These are phyloP conservation scores for Tenualosa thibaudeaui DNA, from an alignment of 2,797 vertebrate species.

Conservation along the genomic window DNA sequence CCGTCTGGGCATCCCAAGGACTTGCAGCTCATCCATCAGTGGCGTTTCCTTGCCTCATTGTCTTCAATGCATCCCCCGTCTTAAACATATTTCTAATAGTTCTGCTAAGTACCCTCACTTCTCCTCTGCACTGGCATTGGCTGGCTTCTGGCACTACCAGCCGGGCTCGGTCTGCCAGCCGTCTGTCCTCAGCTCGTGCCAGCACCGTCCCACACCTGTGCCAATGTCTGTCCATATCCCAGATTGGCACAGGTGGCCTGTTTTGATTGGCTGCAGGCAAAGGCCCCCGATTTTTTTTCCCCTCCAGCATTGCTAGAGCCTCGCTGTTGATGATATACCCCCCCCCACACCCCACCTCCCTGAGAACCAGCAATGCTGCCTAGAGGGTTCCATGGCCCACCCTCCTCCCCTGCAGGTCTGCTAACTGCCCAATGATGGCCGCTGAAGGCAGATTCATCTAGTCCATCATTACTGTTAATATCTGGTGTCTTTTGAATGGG, in stretches of 20 bases:
- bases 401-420: conserved; percentile 65
- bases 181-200: conserved; percentile 61
- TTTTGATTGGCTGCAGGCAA: conserved; percentile 60
- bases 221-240: conserved; percentile 71
- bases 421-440: conserved; percentile 67
- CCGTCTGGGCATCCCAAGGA: conserved; percentile 32
- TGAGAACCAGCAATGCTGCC: background rate
- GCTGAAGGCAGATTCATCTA: conserved; percentile 77
- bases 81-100: conserved; percentile 62
- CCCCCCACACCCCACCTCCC: too few species aligned
- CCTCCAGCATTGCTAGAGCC: conserved; percentile 47
- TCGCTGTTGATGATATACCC: conserved; percentile 33
- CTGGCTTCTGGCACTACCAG: conserved; percentile 54
- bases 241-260: conserved; percentile 68
- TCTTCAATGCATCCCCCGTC: conserved; percentile 34
- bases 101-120: conserved; percentile 61
- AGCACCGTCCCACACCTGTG: conserved; percentile 73
- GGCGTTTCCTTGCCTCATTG: conserved; percentile 17
- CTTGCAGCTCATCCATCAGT: conserved; percentile 38
- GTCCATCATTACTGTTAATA: conserved; percentile 82
- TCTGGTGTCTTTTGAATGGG: conserved; percentile 77
- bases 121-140: conserved; percentile 46
- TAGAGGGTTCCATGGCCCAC: background rate
- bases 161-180: conserved; percentile 56
- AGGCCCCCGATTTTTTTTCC: conserved; percentile 52